Percentiles rank a stretch among this genome's conserved stretches.
phyloP scores from a whole-genome alignment of 2,797 vertebrate species.

The Smutsia gigantea region DNA sequence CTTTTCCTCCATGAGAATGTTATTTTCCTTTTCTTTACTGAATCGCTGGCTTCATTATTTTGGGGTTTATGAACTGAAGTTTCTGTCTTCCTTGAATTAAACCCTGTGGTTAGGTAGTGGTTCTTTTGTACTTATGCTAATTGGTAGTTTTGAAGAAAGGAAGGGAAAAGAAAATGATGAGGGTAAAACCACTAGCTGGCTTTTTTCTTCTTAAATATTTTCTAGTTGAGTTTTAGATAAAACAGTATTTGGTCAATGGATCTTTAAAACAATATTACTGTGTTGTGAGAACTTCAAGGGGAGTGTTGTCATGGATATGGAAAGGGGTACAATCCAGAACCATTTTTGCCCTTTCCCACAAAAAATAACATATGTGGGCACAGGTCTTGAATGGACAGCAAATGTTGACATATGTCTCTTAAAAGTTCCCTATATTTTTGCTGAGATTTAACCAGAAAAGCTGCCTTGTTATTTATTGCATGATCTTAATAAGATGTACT shows the following conservation, averaged over 20 bases:
- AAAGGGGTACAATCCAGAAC: not conserved
- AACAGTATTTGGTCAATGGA: not conserved
- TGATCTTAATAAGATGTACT: not conserved
- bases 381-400: not conserved
- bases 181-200: constrained; percentile 14
- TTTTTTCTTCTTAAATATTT: constrained; percentile 36
- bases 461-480: constrained; percentile 11
- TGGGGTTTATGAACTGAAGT: constrained; percentile 39
- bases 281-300: not conserved
- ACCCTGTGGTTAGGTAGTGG: constrained; percentile 5
- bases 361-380: not conserved
- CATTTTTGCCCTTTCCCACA: not conserved
- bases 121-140: constrained; percentile 43
- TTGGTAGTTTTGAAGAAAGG: constrained; percentile 49
- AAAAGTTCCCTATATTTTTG: not conserved
- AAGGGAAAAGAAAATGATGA: constrained; percentile 28
- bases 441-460: not conserved
- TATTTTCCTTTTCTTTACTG: constrained; percentile 20
- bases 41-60: constrained; percentile 26
- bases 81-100: constrained; percentile 56
- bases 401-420: not conserved
- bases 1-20: not conserved
- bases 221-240: constrained; percentile 30
- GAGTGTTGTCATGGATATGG: not conserved
- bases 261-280: not conserved